A percentile compares a stretch with the other conserved stretches of the same genome.
Evolutionary conservation across 2,113 vertebrate genomes (phyloP).

Genomic region (Callithrix jacchus): DNA sequence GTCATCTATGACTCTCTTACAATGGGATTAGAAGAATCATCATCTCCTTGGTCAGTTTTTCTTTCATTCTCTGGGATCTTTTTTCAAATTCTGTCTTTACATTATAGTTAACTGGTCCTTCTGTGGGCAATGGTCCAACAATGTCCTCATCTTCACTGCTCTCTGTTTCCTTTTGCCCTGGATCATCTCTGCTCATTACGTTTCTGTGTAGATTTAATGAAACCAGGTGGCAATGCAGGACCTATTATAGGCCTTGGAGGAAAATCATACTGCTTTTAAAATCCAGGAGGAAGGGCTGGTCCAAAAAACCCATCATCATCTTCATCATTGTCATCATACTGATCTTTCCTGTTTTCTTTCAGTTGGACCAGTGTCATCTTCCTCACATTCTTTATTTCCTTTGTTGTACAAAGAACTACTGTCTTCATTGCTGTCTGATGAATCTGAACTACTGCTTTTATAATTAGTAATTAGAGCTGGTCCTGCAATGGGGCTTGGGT

Average conservation of each 20-base stretch:
- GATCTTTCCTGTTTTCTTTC: constrained; percentile 78
- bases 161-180: constrained; percentile 85
- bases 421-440: constrained; percentile 87
- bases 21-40: constrained; percentile 82
- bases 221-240: constrained; percentile 95
- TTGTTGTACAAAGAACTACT: constrained; percentile 62
- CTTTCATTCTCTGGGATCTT: constrained; percentile 94
- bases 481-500: constrained; percentile 85
- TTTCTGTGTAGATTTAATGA: constrained; percentile 84
- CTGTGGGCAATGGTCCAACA: constrained; percentile 93
- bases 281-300: constrained; percentile 96
- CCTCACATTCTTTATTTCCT: constrained; percentile 77
- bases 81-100: constrained; percentile 91
- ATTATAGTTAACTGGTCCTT: constrained; percentile 82
- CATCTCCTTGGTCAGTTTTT: constrained; percentile 89
- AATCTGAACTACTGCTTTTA: constrained; percentile 86
- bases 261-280: constrained; percentile 91
- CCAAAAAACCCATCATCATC: constrained; percentile 95
- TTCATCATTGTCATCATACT: constrained; percentile 66
- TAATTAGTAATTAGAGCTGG: constrained; percentile 94
- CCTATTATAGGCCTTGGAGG: constrained; percentile 93
- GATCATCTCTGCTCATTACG: constrained; percentile 71
- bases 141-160: constrained; percentile 88
- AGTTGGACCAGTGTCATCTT: constrained; percentile 72
- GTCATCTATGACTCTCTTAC: constrained; percentile 96